phyloP scores from a whole-genome alignment of 1,140 invertebrate genomes.

The Tribolium castaneum region DNA sequence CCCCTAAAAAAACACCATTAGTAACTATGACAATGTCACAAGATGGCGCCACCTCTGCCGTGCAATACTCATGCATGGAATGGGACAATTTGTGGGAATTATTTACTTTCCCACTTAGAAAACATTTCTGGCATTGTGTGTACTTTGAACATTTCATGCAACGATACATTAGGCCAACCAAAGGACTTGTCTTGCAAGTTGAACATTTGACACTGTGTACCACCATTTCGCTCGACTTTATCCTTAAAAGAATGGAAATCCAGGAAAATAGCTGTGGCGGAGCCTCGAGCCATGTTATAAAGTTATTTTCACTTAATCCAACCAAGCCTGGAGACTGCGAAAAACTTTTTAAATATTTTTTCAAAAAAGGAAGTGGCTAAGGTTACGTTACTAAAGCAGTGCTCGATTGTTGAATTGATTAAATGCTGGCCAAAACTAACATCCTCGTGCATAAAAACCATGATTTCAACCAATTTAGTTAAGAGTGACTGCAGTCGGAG shows the following conservation, averaged over 20 bases:
- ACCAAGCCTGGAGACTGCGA: slow-evolving; percentile 63
- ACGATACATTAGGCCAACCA: slow-evolving; percentile 72
- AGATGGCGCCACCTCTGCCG: slow-evolving; percentile 51
- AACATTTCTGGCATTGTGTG: slow-evolving; percentile 82
- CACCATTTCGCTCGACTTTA: slow-evolving; percentile 68
- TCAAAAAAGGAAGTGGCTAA: neutral
- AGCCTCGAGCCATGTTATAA: slow-evolving; percentile 67
- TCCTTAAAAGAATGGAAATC: slow-evolving; percentile 67
- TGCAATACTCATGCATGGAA: slow-evolving; percentile 80
- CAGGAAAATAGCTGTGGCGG: slow-evolving; percentile 69
- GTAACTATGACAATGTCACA: neutral
- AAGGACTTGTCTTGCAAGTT: slow-evolving; percentile 67
- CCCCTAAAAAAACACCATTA: slow-evolving; percentile 51
- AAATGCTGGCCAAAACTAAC: slow-evolving; percentile 67
- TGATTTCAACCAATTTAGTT: slow-evolving; percentile 66
- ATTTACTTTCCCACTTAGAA: slow-evolving; percentile 75
- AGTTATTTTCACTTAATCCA: slow-evolving; percentile 66
- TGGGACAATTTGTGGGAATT: slow-evolving; percentile 79
- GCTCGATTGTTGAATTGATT: slow-evolving; percentile 69
- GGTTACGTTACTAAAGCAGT: slow-evolving; percentile 72
- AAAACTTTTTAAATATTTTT: slow-evolving; percentile 3
- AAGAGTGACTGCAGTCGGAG: slow-evolving; percentile 69
- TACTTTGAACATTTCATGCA: slow-evolving; percentile 80
- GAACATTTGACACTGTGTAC: slow-evolving; percentile 67
- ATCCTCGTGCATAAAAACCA: slow-evolving; percentile 70